A percentile compares a stretch with the other conserved stretches of the same genome.
phyloP scores from a whole-genome alignment of 2,888 invertebrate species.

The Andrena trimmerana region DNA sequence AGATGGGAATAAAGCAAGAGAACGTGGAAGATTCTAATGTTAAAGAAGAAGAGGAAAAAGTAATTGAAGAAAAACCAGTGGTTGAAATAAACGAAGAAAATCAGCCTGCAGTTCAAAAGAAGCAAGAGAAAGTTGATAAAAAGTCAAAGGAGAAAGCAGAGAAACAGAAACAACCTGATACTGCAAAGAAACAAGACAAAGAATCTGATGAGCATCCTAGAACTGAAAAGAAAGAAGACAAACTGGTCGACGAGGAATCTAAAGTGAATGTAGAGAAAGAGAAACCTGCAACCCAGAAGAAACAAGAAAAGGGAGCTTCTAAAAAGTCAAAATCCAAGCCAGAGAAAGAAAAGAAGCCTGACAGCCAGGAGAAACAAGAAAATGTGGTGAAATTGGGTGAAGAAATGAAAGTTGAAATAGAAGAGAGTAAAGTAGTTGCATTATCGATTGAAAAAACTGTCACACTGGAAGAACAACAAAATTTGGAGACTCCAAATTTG shows the following conservation, averaged over 20 bases:
- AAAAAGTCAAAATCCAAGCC: neutral
- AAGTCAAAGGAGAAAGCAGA: conserved; percentile 15
- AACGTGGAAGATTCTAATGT: no score
- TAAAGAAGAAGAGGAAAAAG: no score
- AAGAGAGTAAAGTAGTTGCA: no score
- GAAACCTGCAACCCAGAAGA: neutral
- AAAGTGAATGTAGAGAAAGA: conserved; percentile 29
- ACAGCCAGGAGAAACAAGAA: neutral
- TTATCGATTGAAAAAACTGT: no score
- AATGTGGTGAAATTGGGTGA: no score
- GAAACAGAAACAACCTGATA: conserved; percentile 8
- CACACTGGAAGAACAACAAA: no score
- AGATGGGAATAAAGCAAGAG: no score
- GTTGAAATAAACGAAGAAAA: neutral
- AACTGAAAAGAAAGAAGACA: conserved; percentile 8
- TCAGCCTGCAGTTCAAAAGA: neutral
- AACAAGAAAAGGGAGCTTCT: conserved; percentile 13
- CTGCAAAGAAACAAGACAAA: conserved; percentile 1
- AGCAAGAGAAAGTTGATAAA: neutral
- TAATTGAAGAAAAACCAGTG: no score
- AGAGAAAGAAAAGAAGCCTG: neutral
- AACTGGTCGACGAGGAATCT: neutral
- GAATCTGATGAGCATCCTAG: neutral
- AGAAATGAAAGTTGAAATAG: no score
- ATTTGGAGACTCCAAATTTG: no score